phyloP scores from a whole-genome alignment of 1,140 invertebrate genomes.

The Ephestia elutella region DNA sequence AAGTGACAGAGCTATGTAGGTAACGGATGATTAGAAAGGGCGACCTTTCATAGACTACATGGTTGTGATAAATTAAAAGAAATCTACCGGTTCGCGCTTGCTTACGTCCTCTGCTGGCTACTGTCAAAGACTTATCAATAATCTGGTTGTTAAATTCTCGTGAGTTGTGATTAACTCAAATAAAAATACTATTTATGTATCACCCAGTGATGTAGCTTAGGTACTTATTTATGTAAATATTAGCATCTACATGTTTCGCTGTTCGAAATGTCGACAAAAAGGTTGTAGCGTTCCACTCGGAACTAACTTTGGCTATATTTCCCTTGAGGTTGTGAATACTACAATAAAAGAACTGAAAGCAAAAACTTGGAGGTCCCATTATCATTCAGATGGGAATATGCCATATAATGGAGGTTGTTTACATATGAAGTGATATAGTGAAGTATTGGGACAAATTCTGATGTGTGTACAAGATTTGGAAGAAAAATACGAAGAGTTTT shows the following conservation, averaged over 20 bases:
- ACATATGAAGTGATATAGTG: slow-evolving; percentile 37
- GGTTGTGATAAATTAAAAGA: slow-evolving; percentile 59
- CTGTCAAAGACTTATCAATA: slow-evolving; percentile 42
- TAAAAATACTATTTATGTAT: slow-evolving; percentile 49
- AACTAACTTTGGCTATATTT: slow-evolving; percentile 44
- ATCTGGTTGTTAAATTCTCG: slow-evolving; percentile 52
- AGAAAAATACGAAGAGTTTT: not conserved
- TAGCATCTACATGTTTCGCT: slow-evolving; percentile 28
- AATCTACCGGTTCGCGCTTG: slow-evolving; percentile 25
- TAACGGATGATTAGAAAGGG: slow-evolving; percentile 13
- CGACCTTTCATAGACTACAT: slow-evolving; percentile 35
- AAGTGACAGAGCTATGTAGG: slow-evolving; percentile 44
- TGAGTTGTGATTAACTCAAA: slow-evolving; percentile 58
- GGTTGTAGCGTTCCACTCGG: slow-evolving; percentile 40
- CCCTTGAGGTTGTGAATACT: slow-evolving; percentile 58
- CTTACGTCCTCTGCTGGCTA: slow-evolving; percentile 21
- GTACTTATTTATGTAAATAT: slow-evolving; percentile 27
- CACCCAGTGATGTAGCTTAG: slow-evolving; percentile 8
- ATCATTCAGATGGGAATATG: slow-evolving; percentile 32
- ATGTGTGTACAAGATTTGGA: not conserved
- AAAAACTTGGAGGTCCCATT: slow-evolving; percentile 41
- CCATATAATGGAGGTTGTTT: slow-evolving; percentile 25
- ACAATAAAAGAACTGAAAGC: slow-evolving; percentile 44
- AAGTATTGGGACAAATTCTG: slow-evolving; percentile 19
- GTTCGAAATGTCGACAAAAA: slow-evolving; percentile 31